Evolutionary conservation across 2,113 vertebrate species (phyloP).

Genomic region (Coturnix japonica): DNA sequence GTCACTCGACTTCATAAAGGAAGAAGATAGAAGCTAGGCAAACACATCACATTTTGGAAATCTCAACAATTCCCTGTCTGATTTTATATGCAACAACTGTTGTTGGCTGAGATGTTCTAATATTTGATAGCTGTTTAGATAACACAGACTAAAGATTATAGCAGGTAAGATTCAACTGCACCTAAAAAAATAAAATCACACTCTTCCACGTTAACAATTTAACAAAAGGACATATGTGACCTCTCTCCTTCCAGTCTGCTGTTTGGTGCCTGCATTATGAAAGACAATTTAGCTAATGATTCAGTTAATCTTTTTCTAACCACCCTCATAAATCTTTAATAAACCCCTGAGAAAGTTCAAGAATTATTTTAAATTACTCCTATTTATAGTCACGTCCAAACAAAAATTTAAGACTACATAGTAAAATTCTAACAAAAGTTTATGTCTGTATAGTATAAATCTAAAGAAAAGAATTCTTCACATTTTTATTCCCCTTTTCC

Average conservation of each 20-base stretch:
- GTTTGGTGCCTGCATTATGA: neutral
- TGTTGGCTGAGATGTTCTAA: neutral
- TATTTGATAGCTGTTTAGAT: neutral
- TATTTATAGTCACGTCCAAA: neutral
- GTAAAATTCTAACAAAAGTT: neutral
- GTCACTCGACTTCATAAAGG: neutral
- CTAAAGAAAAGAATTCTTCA: neutral
- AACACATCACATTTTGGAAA: neutral
- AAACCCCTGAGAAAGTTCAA: constrained; percentile 1
- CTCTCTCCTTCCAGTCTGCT: neutral
- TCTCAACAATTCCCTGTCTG: neutral
- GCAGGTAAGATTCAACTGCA: neutral
- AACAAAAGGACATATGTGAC: neutral
- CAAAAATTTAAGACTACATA: neutral
- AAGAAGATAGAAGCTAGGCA: neutral
- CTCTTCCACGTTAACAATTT: neutral
- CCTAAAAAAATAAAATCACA: neutral
- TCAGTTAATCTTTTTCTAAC: constrained; percentile 20
- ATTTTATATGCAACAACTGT: neutral
- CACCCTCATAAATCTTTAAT: constrained; percentile 5
- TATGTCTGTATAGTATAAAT: neutral
- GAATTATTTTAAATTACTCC: neutral
- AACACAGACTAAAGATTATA: neutral
- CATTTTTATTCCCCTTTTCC: neutral
- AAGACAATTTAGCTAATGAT: neutral